Evolutionary conservation across 2,113 vertebrate species (phyloP).

Genomic region (Plecotus auritus): DNA sequence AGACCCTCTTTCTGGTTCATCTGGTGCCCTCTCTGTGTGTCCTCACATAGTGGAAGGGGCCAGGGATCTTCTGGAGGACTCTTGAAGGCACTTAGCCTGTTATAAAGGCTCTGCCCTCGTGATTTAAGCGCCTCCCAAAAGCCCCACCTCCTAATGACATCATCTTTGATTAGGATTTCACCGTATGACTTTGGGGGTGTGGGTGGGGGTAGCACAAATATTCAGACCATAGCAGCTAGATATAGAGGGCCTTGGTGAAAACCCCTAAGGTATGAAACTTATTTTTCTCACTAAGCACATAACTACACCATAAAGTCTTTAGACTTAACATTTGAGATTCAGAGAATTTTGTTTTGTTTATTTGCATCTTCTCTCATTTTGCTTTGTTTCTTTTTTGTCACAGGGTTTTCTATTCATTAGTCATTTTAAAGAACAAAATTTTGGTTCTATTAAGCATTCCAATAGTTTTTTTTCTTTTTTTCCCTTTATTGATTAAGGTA

Average conservation of each 20-base stretch:
- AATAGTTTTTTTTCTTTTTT: not conserved
- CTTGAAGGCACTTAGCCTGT: not conserved
- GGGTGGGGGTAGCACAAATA: not conserved
- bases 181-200: not conserved
- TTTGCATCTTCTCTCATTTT: not conserved
- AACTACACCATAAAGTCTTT: not conserved
- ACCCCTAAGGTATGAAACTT: not conserved
- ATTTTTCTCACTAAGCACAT: not conserved
- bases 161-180: not conserved
- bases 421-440: not conserved
- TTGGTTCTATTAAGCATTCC: not conserved
- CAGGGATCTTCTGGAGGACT: not conserved
- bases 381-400: not conserved
- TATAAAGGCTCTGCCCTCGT: not conserved
- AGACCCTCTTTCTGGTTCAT: not conserved
- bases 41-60: not conserved
- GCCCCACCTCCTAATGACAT: not conserved
- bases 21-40: not conserved
- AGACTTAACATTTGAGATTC: not conserved
- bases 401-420: not conserved
- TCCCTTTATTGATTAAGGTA: too few relatives aligned
- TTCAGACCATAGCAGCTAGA: not conserved
- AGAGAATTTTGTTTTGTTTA: not conserved
- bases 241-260: not conserved
- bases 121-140: not conserved